Percentiles rank a stretch among this genome's conserved stretches.
These are phyloP conservation scores for Clunio marinus DNA, from an alignment of 2,888 invertebrate genomes.

Conservation along the genomic window DNA sequence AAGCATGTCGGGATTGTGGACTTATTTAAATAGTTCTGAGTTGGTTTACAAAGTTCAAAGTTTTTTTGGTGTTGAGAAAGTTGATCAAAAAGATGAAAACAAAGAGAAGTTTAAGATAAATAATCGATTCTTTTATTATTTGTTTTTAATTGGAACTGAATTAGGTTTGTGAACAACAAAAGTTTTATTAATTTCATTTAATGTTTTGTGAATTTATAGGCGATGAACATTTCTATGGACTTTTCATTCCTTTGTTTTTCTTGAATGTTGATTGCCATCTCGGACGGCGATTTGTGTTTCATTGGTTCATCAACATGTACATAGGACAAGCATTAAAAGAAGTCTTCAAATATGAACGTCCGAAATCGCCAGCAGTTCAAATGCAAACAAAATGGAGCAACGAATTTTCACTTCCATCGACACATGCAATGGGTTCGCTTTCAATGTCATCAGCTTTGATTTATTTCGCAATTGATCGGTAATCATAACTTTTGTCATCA, in stretches of 20 bases:
- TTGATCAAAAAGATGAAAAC: constrained; percentile 40
- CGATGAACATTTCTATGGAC: constrained; percentile 84
- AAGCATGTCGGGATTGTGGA: constrained; percentile 25
- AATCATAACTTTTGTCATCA: background rate
- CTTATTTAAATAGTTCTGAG: constrained; percentile 66
- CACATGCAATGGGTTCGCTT: constrained; percentile 87
- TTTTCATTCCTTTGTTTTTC: constrained; percentile 90
- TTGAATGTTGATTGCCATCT: constrained; percentile 91
- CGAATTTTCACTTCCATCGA: constrained; percentile 94
- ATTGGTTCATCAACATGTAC: constrained; percentile 81
- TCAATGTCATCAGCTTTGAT: constrained; percentile 83
- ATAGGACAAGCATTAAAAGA: constrained; percentile 79
- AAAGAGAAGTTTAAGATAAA: constrained; percentile 51
- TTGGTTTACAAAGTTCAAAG: constrained; percentile 74
- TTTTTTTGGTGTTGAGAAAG: constrained; percentile 68
- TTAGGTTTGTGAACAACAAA: constrained; percentile 49
- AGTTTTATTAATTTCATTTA: background rate
- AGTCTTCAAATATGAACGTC: constrained; percentile 79
- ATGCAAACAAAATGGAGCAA: constrained; percentile 83
- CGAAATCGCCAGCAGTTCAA: constrained; percentile 76
- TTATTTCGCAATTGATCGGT: constrained; percentile 66
- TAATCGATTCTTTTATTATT: constrained; percentile 77
- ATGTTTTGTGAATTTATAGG: constrained; percentile 56
- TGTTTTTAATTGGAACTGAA: constrained; percentile 79
- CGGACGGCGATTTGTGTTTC: constrained; percentile 72